These are phyloP conservation scores for Sarcoramphus papa DNA, from an alignment of 2,797 vertebrate genomes.

Conservation along the genomic window DNA sequence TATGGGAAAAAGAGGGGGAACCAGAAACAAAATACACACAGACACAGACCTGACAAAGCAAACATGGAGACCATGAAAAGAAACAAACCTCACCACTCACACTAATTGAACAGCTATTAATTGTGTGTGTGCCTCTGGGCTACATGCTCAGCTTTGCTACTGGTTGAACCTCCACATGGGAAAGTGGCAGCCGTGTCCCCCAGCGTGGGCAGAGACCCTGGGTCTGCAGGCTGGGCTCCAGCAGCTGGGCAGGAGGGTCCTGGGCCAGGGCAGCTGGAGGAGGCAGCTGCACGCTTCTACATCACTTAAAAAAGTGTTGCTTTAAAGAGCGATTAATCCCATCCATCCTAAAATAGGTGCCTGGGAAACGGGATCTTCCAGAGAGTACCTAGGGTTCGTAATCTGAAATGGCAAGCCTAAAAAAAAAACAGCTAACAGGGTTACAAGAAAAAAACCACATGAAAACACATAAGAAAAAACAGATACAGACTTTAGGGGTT, in stretches of 20 bases:
- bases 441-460: not conserved
- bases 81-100: not conserved
- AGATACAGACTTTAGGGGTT: not conserved
- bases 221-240: not conserved
- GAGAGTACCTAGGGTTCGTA: not conserved
- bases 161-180: not conserved
- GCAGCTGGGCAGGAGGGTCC: not conserved
- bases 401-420: not conserved
- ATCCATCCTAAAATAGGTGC: not conserved
- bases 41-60: not conserved
- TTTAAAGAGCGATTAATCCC: not conserved
- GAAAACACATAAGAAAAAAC: accelerated
- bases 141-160: not conserved
- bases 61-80: not conserved
- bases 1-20: not conserved
- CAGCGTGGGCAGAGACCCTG: not conserved
- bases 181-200: accelerated
- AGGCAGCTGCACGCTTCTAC: accelerated
- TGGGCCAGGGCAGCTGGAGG: not conserved
- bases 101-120: not conserved
- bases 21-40: not conserved
- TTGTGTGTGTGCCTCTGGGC: not conserved
- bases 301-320: not conserved
- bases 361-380: not conserved
- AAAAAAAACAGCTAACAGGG: not conserved